Percentiles rank a stretch among this genome's conserved stretches.
These are phyloP conservation scores for Mythimna lalbum DNA, from an alignment of 2,888 invertebrate genomes.

Conservation along the genomic window DNA sequence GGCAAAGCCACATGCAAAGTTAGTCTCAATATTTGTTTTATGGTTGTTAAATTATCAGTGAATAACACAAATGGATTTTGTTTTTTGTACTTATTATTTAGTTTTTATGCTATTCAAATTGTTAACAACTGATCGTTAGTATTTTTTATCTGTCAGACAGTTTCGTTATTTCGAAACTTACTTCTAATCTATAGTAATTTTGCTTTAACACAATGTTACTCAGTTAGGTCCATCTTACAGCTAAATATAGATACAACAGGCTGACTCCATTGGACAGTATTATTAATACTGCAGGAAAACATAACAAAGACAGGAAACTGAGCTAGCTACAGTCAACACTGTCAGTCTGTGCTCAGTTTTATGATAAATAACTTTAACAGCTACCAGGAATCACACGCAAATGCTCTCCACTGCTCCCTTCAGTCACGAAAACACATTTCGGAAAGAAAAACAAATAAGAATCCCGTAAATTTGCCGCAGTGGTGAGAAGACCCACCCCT, in stretches of 20 bases:
- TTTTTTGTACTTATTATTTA: neutral
- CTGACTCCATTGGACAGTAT: constrained; percentile 19
- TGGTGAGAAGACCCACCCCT: constrained; percentile 30
- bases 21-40: neutral
- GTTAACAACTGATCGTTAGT: neutral
- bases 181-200: neutral
- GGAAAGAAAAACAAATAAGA: constrained; percentile 47
- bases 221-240: neutral
- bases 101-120: neutral
- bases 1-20: neutral
- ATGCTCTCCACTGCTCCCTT: neutral
- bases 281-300: constrained; percentile 48
- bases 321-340: constrained; percentile 28
- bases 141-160: neutral
- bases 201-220: neutral
- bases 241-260: constrained; percentile 5
- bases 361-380: constrained; percentile 34
- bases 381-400: constrained; percentile 29
- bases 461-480: constrained; percentile 21
- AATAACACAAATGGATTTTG: neutral
- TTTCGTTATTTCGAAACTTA: neutral
- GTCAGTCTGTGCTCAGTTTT: constrained; percentile 25
- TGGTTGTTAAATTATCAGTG: neutral
- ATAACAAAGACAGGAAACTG: constrained; percentile 57
- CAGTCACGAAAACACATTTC: constrained; percentile 33